phyloP scores from a whole-genome alignment of 2,888 invertebrate genomes.

The Mechanitis mazaeus region DNA sequence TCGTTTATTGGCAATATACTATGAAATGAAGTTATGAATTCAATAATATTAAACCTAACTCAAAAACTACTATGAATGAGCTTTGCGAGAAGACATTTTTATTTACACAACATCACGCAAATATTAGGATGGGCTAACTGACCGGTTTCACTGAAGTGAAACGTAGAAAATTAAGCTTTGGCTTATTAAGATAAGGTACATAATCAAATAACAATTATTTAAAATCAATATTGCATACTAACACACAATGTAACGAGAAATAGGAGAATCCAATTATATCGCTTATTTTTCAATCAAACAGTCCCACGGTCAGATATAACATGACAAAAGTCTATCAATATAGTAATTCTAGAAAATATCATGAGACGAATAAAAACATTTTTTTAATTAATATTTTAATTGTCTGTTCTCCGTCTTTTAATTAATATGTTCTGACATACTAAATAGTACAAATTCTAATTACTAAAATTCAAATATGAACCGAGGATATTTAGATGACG shows the following conservation, averaged over 20 bases:
- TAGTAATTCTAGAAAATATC: too few relatives aligned
- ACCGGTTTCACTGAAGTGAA: constrained; percentile 46
- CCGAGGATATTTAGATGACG: constrained; percentile 10
- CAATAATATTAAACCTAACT: not conserved
- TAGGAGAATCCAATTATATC: constrained; percentile 26
- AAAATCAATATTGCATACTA: constrained; percentile 13
- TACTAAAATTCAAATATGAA: constrained; percentile 10
- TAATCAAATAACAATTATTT: constrained; percentile 9
- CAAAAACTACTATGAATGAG: constrained; percentile 45
- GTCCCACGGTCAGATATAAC: constrained; percentile 22
- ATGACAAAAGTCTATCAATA: too few relatives aligned
- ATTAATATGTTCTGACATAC: too few relatives aligned
- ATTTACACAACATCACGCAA: constrained; percentile 52
- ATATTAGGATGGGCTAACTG: constrained; percentile 53
- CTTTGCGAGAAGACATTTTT: constrained; percentile 41
- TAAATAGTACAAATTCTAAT: too few relatives aligned
- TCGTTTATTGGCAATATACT: too few relatives aligned
- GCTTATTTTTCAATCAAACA: constrained; percentile 26
- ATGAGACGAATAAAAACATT: too few relatives aligned
- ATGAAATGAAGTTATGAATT: not conserved
- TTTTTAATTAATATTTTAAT: not conserved
- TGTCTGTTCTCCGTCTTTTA: not conserved
- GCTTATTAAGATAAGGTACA: constrained; percentile 44
- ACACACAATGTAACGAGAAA: constrained; percentile 19
- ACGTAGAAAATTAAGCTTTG: constrained; percentile 10